Evolutionary conservation across 2,113 vertebrate genomes (phyloP).

Genomic region (Chaetops frenatus): DNA sequence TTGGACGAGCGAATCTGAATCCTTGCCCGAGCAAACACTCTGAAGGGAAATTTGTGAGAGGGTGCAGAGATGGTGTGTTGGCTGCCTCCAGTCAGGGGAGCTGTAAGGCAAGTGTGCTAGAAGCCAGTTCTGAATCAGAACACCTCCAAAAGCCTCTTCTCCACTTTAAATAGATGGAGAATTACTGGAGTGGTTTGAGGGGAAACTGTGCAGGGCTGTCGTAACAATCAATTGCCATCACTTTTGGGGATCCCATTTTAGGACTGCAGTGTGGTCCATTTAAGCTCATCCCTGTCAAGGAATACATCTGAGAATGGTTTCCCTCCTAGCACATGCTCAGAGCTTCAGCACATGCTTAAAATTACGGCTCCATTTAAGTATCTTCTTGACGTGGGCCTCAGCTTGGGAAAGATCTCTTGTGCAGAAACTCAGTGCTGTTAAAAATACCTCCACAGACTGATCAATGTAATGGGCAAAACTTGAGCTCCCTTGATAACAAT

Average conservation of each 20-base stretch:
- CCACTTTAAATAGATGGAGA: background rate
- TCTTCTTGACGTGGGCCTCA: background rate
- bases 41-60: background rate
- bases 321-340: constrained; percentile 17
- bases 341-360: constrained; percentile 52
- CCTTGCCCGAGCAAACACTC: background rate
- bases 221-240: background rate
- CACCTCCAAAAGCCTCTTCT: background rate
- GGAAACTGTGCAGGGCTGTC: background rate
- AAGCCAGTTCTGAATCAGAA: background rate
- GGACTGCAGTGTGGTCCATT: background rate
- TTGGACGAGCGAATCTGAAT: background rate
- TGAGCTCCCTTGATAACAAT: background rate
- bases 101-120: background rate
- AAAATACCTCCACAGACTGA: background rate
- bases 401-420: background rate
- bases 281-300: constrained; percentile 21
- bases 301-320: constrained; percentile 18
- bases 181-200: background rate
- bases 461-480: background rate
- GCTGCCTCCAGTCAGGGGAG: background rate
- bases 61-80: background rate
- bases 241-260: background rate
- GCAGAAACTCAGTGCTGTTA: background rate
- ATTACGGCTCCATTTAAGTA: background rate